Base-by-base conservation (phyloP, 2,797 vertebrate genomes). In the Scleropages formosus region DNA sequence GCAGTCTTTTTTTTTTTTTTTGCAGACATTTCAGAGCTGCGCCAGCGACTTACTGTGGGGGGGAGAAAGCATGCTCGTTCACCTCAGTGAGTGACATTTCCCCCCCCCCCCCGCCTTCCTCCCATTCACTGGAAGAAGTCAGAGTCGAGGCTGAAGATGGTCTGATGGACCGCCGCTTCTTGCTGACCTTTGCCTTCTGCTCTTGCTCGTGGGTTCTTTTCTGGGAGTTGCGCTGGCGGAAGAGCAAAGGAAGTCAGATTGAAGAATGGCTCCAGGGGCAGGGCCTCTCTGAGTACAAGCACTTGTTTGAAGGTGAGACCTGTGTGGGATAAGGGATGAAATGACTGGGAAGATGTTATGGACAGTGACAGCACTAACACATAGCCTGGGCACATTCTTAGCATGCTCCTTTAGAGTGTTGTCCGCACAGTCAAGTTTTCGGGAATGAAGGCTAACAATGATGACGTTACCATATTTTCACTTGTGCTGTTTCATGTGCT, bases 281-380 rank as follows among this genome's bases (percentile, higher is more conserved):
- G 84, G 85, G 84, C 75, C 89, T 95, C 84, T 91, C 88, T 82
- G 88, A 95, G 77, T 93, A 96, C 94, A 94, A 90, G 73, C 88
- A 91, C 83, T 90, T 94, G 73, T 93, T 90, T 93, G 93, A 98
- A 95, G 97, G 97, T 98, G 81, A 84, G 88, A 85, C n/a, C 4
- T 13, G 51, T 65, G 65, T 61, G 75, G 74, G 72, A 53, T 58
- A 58, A 13, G 53, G 10, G 3, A 12, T 58, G 12, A 13, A 18
- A n/a, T 18, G 53, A 13, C 12, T 0, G 12, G 53, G 12, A 39
- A 39, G 31, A n/a, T n/a, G n/a, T n/a, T n/a, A n/a, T n/a, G n/a
- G n/a, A n/a, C n/a, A n/a, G n/a, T n/a, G n/a, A n/a, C n/a, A n/a
- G n/a, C n/a, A n/a, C n/a, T n/a, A n/a, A n/a, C n/a, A n/a, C n/a